Percentiles rank a stretch among this genome's conserved stretches.
These are phyloP conservation scores for Dynastes maya DNA, from an alignment of 2,888 invertebrate species.

Conservation along the genomic window DNA sequence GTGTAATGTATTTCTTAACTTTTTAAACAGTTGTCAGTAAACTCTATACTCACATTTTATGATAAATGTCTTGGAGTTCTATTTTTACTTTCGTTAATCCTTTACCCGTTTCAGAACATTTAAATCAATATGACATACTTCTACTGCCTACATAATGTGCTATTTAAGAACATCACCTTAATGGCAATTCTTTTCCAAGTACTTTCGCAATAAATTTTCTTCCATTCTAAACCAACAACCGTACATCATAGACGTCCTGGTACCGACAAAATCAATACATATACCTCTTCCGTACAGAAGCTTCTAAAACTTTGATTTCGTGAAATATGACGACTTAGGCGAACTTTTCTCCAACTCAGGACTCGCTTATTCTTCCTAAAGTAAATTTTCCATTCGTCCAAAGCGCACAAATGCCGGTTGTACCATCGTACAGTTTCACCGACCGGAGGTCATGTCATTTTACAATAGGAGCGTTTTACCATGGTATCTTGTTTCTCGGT, in stretches of 20 bases:
- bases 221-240: background rate
- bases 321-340: constrained; percentile 32
- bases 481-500: background rate
- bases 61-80: too few relatives aligned
- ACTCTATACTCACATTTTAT: too few relatives aligned
- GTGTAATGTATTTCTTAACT: too few relatives aligned
- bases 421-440: background rate
- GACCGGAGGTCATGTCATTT: background rate
- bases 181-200: background rate
- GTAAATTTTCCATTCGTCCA: constrained; percentile 15
- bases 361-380: too few relatives aligned
- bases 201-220: background rate
- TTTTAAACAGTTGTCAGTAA: too few relatives aligned
- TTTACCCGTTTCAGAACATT: too few relatives aligned
- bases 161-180: background rate
- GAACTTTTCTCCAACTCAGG: background rate
- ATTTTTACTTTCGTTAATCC: too few relatives aligned
- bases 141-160: background rate
- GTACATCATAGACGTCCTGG: background rate
- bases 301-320: constrained; percentile 22
- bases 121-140: background rate
- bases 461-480: background rate
- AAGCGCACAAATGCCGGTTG: background rate
- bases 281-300: background rate
- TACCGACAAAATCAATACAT: constrained; percentile 2